These are phyloP conservation scores for Taxidea taxus DNA, from an alignment of 2,113 vertebrate species.

Conservation along the genomic window DNA sequence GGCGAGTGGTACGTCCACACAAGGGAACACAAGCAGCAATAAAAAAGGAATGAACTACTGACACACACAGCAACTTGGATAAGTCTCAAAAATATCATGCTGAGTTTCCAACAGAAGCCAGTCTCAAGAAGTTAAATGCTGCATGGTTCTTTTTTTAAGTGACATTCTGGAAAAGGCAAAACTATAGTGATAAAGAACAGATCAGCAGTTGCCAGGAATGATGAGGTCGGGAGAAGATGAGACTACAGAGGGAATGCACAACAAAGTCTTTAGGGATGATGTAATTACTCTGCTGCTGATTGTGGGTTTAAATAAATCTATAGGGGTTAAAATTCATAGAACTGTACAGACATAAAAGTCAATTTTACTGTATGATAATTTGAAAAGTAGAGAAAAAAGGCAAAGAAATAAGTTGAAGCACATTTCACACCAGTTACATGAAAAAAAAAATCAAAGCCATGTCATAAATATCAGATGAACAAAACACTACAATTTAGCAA, in stretches of 20 bases:
- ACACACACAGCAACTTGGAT: neutral
- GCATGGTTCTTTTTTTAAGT: neutral
- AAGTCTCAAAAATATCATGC: neutral
- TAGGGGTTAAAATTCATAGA: neutral
- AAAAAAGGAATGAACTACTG: neutral
- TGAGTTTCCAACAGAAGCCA: neutral
- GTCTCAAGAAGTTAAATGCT: neutral
- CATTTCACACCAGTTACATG: neutral
- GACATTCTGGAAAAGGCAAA: neutral
- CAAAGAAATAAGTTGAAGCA: neutral
- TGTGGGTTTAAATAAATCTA: neutral
- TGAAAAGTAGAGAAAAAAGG: neutral
- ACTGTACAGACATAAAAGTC: neutral
- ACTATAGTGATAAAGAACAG: neutral
- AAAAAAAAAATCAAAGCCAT: conserved; percentile 16
- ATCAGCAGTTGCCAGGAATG: neutral
- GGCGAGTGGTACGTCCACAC: neutral
- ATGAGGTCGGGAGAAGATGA: neutral
- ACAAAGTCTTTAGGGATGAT: neutral
- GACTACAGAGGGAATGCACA: neutral
- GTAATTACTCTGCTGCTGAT: neutral
- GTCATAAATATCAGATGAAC: neutral
- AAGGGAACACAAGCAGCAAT: neutral
- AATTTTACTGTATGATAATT: neutral
- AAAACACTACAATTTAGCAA: conserved; percentile 32